Conservation (phyloP, 2,888 invertebrate species). For the Heteropelma amictum region DNA sequence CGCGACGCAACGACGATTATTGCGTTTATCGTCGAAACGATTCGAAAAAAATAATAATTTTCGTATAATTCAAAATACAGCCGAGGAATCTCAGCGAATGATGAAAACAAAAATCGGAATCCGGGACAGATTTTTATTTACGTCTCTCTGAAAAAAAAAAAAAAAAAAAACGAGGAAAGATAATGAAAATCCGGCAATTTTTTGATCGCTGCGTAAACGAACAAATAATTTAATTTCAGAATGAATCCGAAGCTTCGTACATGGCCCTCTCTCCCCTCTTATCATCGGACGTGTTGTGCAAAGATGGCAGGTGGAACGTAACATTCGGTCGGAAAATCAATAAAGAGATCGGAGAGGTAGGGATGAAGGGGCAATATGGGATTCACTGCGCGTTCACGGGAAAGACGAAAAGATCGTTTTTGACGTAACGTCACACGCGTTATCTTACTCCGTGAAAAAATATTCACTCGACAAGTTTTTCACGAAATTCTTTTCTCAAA, state of each 20-base stretch:
- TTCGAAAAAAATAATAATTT: too few relatives aligned
- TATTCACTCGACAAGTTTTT: not conserved
- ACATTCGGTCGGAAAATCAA: slow-evolving; percentile 69
- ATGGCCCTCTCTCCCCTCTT: not conserved
- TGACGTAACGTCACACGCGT: slow-evolving; percentile 11
- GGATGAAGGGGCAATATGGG: slow-evolving; percentile 51
- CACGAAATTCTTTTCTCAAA: not conserved
- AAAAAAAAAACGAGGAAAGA: too few relatives aligned
- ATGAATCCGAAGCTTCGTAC: too few relatives aligned
- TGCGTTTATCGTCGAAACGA: too few relatives aligned
- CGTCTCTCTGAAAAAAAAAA: too few relatives aligned
- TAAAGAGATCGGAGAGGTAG: slow-evolving; percentile 68
- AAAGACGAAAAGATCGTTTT: slow-evolving; percentile 25
- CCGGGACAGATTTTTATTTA: too few relatives aligned
- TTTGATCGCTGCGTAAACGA: not conserved
- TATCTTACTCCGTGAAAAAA: not conserved
- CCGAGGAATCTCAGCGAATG: too few relatives aligned
- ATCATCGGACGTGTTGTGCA: slow-evolving; percentile 31
- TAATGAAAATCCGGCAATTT: too few relatives aligned
- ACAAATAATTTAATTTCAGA: not conserved
- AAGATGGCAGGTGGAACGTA: slow-evolving; percentile 70
- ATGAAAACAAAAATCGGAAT: too few relatives aligned
- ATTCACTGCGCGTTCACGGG: slow-evolving; percentile 20
- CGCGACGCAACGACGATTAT: too few relatives aligned
- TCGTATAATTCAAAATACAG: too few relatives aligned